A percentile compares a stretch with the other conserved stretches of the same genome.
Evolutionary conservation across 2,113 vertebrate species (phyloP).

Genomic region (Pomatostomus ruficeps): DNA sequence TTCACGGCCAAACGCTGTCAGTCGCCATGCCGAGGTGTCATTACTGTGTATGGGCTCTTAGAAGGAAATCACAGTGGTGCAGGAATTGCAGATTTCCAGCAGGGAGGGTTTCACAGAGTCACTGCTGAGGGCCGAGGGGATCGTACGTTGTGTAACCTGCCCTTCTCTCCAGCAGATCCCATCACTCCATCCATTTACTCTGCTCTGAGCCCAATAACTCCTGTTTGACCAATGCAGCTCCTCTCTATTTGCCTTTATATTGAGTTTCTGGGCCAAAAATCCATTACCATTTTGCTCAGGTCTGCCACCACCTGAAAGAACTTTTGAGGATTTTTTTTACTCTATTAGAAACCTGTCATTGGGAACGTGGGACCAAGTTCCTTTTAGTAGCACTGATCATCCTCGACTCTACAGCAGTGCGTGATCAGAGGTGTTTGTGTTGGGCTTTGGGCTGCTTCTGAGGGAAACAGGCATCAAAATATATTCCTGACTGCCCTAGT

Average conservation of each 20-base stretch:
- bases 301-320: neutral
- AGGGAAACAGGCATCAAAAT: neutral
- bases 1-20: neutral
- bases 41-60: neutral
- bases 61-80: neutral
- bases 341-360: neutral
- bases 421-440: neutral
- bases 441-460: neutral
- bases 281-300: slow-evolving; percentile 36
- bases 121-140: neutral
- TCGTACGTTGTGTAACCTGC: neutral
- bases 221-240: slow-evolving; percentile 36
- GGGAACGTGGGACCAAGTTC: neutral
- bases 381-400: neutral
- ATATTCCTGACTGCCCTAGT: neutral
- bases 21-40: neutral
- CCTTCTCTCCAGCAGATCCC: neutral
- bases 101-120: neutral
- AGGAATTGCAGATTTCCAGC: neutral
- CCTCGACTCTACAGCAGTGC: neutral
- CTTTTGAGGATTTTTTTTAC: neutral
- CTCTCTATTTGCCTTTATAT: slow-evolving; percentile 52
- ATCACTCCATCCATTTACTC: slow-evolving; percentile 29
- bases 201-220: slow-evolving; percentile 33
- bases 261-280: slow-evolving; percentile 53